phyloP scores from a whole-genome alignment of 2,888 invertebrate genomes.

The Pseudococcus jackbeardsleyi region DNA sequence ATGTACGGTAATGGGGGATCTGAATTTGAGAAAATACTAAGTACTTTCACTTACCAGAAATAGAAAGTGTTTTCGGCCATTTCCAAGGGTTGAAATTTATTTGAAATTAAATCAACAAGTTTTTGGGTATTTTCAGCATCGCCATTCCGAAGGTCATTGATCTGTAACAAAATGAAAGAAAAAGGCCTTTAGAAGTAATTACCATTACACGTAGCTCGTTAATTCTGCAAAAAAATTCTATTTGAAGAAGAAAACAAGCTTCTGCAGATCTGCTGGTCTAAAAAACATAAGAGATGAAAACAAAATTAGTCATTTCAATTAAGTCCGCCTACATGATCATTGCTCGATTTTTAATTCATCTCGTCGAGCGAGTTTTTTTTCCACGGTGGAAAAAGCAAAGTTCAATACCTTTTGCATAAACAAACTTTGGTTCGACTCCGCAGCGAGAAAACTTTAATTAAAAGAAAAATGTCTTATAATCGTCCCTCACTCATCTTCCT shows the following conservation, averaged over 20 bases:
- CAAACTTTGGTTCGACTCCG: background rate
- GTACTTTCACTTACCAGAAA: background rate
- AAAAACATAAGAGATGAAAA: background rate
- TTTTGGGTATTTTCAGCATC: background rate
- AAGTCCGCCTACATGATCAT: constrained; percentile 31
- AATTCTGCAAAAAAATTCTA: background rate
- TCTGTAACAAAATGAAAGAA: background rate
- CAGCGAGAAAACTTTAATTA: constrained; percentile 20
- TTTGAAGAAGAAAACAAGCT: background rate
- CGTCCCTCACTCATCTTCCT: background rate
- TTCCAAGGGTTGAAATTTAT: background rate
- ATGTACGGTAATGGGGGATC: too few relatives aligned
- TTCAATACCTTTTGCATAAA: constrained; percentile 27
- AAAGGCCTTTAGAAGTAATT: background rate
- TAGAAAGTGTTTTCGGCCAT: background rate
- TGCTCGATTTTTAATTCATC: constrained; percentile 28
- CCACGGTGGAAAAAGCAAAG: background rate
- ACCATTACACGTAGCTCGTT: constrained; percentile 28
- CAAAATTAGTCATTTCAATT: background rate
- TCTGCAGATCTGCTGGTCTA: background rate
- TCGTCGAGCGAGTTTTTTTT: background rate
- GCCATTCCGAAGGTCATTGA: constrained; percentile 5
- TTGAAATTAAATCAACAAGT: constrained; percentile 12
- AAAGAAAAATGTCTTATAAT: constrained; percentile 35
- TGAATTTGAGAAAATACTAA: background rate